phyloP scores from a whole-genome alignment of 1,140 invertebrate species.

The Trichonephila clavata region DNA sequence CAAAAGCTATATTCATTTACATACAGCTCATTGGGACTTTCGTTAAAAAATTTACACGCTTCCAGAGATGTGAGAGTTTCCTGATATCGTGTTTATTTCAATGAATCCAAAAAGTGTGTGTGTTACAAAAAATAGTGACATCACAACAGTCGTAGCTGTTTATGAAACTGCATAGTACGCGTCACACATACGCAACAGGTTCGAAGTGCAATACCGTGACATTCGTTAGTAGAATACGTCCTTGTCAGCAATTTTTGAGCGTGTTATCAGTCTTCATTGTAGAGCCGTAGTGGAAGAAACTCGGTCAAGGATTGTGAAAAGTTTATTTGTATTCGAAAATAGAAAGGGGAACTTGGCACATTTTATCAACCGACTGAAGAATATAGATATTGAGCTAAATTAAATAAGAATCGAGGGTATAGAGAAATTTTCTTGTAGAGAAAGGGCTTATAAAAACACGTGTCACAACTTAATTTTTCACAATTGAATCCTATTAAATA shows the following conservation, averaged over 20 bases:
- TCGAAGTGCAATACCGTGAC: neutral
- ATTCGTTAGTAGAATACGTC: neutral
- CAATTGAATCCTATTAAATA: too few species aligned
- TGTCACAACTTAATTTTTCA: too few species aligned
- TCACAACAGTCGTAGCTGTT: neutral
- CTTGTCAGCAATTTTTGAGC: neutral
- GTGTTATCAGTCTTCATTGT: neutral
- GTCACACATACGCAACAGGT: neutral
- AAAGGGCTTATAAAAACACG: too few species aligned
- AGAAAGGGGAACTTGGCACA: neutral
- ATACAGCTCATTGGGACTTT: too few species aligned
- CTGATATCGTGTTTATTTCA: neutral
- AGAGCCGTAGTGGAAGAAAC: neutral
- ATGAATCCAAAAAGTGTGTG: neutral
- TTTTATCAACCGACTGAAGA: neutral
- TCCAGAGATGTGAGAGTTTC: too few species aligned
- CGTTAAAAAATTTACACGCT: too few species aligned
- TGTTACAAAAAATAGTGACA: neutral
- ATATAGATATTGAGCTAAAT: too few species aligned
- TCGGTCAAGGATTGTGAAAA: conserved; percentile 8
- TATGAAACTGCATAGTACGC: neutral
- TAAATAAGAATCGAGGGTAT: too few species aligned
- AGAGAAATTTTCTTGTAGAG: too few species aligned
- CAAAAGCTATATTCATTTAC: too few species aligned
- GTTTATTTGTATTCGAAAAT: neutral